Base-by-base conservation (phyloP, 2,797 vertebrate species). In the Glyptemys insculpta region DNA sequence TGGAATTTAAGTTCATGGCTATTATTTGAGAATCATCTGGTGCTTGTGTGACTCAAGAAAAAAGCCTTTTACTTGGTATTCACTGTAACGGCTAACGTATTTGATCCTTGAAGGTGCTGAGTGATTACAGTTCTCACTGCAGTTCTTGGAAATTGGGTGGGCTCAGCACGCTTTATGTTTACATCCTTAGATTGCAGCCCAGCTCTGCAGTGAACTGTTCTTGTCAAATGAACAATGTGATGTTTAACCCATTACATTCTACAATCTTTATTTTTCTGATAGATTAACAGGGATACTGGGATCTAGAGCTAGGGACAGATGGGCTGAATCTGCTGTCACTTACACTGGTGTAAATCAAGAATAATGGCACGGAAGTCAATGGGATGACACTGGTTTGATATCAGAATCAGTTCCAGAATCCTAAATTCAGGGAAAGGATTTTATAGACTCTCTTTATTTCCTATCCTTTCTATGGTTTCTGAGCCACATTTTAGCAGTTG, bases 401-500 rank as follows among this genome's bases (percentile, higher is more conserved):
- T 52, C 15, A 41, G 3, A 9, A 85, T 52, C 84, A 79, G 88
- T 90, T 79, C 59, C 10, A 84, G 83, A 83, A 81, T 83, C 57
- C 79, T 44, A 21, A 80, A n/a, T 84, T 83, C 79, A 89, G 86
- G 87, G 21, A 91, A 87, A 95, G 31, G 18, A 68, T 94, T 96
- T 96, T 94, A 85, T 21, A 88, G 87, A 68, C 57, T 87, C 62
- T 82, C 15, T 59, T 12, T 53, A 15, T 83, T 96, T 94, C 65
- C 31, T 16, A 87, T 54, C 78, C 65, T 87, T 96, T 96, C 87
- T 74, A 85, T 91, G 11, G 59, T 92, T 96, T 96, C 95, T 95
- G 79, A 91, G 89, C 59, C 92, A 81, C 53, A 47, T 54, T 93
- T 95, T 83, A 92, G 92, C 8, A n/a, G 93, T 96, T 1, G 0